phyloP scores from a whole-genome alignment of 2,113 vertebrate species.

The Microcebus ravelobensis region DNA sequence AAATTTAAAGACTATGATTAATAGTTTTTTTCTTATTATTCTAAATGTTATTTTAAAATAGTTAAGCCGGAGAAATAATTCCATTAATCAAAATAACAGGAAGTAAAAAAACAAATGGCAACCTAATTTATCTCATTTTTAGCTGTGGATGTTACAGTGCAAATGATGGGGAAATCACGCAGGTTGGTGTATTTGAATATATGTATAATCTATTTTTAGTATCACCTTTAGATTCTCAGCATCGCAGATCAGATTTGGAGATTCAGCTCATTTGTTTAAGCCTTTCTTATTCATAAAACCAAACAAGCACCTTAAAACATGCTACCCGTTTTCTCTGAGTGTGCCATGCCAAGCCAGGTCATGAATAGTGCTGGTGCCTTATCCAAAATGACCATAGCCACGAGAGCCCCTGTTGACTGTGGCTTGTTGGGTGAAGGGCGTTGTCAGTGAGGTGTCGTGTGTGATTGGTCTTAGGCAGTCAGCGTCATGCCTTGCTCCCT shows the following conservation, averaged over 20 bases:
- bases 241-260: background rate
- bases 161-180: conserved; percentile 82
- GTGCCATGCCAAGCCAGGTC: rapidly evolving
- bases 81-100: conserved; percentile 93
- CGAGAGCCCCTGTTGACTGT: rapidly evolving
- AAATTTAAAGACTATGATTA: conserved; percentile 79
- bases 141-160: conserved; percentile 82
- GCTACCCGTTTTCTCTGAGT: background rate
- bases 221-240: background rate
- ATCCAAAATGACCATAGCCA: rapidly evolving
- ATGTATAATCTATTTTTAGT: background rate
- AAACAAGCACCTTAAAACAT: background rate
- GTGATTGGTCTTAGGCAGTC: rapidly evolving
- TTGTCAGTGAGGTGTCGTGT: rapidly evolving
- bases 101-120: conserved; percentile 91
- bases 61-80: conserved; percentile 85
- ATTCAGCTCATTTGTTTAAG: conserved; percentile 50
- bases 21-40: conserved; percentile 84
- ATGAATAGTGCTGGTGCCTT: rapidly evolving
- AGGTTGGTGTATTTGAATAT: conserved; percentile 81
- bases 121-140: conserved; percentile 85
- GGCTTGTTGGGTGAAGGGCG: rapidly evolving
- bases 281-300: background rate
- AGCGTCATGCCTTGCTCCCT: rapidly evolving
- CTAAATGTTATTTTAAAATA: conserved; percentile 84